Percentiles rank a stretch among this genome's conserved stretches.
Conservation (phyloP, 64 coral and sea anemone genomes). For the Hydrozoanthus tunicans region DNA sequence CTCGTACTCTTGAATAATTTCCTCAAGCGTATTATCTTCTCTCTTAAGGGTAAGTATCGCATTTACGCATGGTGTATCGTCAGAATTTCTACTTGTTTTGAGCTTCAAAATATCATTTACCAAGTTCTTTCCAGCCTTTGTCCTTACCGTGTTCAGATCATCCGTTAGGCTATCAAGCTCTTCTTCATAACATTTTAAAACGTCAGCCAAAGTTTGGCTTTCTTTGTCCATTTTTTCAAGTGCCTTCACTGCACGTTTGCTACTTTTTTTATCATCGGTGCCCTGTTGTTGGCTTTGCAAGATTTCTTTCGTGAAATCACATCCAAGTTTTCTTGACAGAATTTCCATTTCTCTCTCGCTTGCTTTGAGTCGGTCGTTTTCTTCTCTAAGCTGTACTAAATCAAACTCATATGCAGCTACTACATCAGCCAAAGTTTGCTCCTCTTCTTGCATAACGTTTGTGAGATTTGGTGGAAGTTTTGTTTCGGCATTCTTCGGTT, state of each 20-base stretch:
- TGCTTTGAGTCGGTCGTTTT: conserved; percentile 10
- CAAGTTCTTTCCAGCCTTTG: conserved; percentile 29
- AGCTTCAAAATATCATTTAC: conserved; percentile 21
- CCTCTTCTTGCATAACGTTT: conserved; percentile 8
- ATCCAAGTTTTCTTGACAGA: conserved; percentile 21
- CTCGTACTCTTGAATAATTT: conserved; percentile 55
- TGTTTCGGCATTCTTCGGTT: conserved; percentile 12
- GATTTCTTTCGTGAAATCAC: conserved; percentile 11
- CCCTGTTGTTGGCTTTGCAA: neutral
- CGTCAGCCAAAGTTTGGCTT: conserved; percentile 29
- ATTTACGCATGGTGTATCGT: conserved; percentile 18
- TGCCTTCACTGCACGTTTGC: neutral
- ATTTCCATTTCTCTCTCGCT: neutral
- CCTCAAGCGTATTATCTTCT: conserved; percentile 42
- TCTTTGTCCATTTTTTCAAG: conserved; percentile 52
- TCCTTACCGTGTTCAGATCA: conserved; percentile 37
- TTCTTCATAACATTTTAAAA: conserved; percentile 32
- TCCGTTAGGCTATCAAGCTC: conserved; percentile 1
- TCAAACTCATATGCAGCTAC: conserved; percentile 26
- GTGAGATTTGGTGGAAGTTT: neutral
- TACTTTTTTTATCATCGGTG: no score
- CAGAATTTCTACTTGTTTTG: neutral
- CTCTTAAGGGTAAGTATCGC: conserved; percentile 9
- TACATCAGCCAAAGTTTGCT: conserved; percentile 20
- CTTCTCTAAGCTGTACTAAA: neutral